Percentiles rank a stretch among this genome's conserved stretches.
phyloP scores from a whole-genome alignment of 2,888 invertebrate genomes.

The Yponomeuta malinellus region DNA sequence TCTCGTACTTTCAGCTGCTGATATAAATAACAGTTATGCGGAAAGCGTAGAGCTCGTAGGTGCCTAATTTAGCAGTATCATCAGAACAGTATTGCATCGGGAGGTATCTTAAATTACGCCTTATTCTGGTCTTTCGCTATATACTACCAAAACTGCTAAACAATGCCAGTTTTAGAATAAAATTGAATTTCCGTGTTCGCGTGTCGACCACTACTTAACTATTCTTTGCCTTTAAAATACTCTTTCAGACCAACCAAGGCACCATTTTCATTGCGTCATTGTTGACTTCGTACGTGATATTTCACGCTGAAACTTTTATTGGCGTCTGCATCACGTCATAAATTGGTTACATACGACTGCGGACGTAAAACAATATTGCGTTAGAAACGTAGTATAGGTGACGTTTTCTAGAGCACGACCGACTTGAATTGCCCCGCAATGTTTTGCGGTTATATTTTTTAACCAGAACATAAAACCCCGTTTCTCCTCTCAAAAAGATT shows the following conservation, averaged over 20 bases:
- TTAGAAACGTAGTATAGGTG: not conserved
- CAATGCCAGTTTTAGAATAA: too few species aligned
- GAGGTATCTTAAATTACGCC: too few species aligned
- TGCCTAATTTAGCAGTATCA: too few species aligned
- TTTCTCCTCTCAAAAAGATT: not conserved
- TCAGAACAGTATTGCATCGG: too few species aligned
- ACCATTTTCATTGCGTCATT: not conserved
- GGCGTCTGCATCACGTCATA: not conserved
- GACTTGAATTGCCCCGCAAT: not conserved
- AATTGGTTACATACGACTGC: not conserved
- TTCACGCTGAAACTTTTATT: not conserved
- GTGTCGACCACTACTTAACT: too few species aligned
- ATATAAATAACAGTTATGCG: too few species aligned
- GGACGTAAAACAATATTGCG: not conserved
- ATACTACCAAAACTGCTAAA: too few species aligned
- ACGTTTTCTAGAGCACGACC: constrained; percentile 2
- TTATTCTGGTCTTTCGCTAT: too few species aligned
- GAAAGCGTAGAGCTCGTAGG: too few species aligned
- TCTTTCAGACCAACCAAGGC: not conserved
- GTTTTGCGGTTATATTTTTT: not conserved
- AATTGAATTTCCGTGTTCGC: too few species aligned
- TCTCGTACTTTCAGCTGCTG: too few species aligned
- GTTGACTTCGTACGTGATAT: not conserved
- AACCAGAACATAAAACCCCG: not conserved
- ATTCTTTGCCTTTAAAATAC: not conserved